A percentile compares a stretch with the other conserved stretches of the same genome.
Conservation (phyloP, 2,888 invertebrate genomes). For the Suillia variegata region DNA sequence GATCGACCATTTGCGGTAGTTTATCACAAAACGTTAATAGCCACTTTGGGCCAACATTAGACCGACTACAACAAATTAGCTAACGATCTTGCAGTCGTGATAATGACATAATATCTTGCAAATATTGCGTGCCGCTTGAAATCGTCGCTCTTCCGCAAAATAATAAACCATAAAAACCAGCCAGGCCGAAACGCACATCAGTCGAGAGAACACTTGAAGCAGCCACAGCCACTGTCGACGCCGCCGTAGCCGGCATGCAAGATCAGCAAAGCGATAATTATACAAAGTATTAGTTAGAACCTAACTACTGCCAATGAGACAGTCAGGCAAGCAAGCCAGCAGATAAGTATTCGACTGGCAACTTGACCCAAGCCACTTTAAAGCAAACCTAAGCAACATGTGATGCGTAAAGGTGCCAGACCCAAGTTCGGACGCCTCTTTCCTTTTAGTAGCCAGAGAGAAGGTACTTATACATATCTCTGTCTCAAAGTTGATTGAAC, state of each 20-base stretch:
- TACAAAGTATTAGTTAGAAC: conserved; percentile 44
- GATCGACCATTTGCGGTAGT: too few species aligned
- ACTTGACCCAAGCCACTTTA: conserved; percentile 17
- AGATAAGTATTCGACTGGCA: too few species aligned
- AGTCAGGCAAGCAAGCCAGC: too few species aligned
- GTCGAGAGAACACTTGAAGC: conserved; percentile 11
- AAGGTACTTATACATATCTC: too few species aligned
- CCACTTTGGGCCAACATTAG: too few species aligned
- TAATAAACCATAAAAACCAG: conserved; percentile 29
- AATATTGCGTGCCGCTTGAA: not conserved
- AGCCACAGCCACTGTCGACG: not conserved
- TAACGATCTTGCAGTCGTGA: too few species aligned
- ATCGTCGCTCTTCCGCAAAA: conserved; percentile 12
- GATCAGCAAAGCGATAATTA: conserved; percentile 50
- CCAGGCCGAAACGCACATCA: conserved; percentile 28
- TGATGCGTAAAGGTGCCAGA: conserved; percentile 57
- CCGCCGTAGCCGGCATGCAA: conserved; percentile 31
- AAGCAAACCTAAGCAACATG: conserved; percentile 23
- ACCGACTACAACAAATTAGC: too few species aligned
- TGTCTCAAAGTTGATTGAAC: conserved; percentile 36
- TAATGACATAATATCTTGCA: too few species aligned
- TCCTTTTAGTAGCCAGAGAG: too few species aligned
- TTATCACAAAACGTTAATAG: too few species aligned
- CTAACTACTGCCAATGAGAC: too few species aligned
- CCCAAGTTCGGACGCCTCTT: too few species aligned